Evolutionary conservation across 2,888 invertebrate genomes (phyloP).

Genomic region (Hirtodrosophila trivittata): DNA sequence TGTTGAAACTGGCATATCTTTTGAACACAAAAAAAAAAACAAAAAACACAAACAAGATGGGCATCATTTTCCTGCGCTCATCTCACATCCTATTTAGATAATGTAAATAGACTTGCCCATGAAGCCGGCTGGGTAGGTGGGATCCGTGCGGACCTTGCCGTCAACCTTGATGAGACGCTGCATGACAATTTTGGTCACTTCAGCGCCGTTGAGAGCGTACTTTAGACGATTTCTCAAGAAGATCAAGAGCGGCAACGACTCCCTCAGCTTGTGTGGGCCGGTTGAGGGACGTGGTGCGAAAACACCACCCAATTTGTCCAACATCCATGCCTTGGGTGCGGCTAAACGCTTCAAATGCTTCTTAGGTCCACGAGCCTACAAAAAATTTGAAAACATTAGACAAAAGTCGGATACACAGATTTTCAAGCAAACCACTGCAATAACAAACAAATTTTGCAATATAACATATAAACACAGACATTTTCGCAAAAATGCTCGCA

Average conservation of each 20-base stretch:
- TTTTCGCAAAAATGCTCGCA: slow-evolving; percentile 43
- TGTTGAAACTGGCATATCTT: too few species aligned
- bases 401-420: slow-evolving; percentile 13
- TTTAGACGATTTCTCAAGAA: slow-evolving; percentile 98
- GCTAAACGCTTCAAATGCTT: slow-evolving; percentile 99
- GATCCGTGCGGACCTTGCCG: slow-evolving; percentile 98
- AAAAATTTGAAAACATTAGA: slow-evolving; percentile 46
- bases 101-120: slow-evolving; percentile 92
- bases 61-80: background rate
- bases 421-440: slow-evolving; percentile 14
- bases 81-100: background rate
- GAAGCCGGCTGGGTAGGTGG: slow-evolving; percentile 98
- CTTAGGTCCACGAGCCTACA: slow-evolving; percentile 98
- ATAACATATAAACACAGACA: slow-evolving; percentile 17
- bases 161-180: slow-evolving; percentile 99
- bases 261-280: slow-evolving; percentile 98
- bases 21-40: slow-evolving; percentile 75
- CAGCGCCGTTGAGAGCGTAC: slow-evolving; percentile 98
- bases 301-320: slow-evolving; percentile 99
- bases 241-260: slow-evolving; percentile 97
- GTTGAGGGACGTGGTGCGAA: slow-evolving; percentile 98
- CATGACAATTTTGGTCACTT: slow-evolving; percentile 99
- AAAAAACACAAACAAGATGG: background rate
- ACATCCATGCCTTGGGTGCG: slow-evolving; percentile 99
- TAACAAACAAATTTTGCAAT: slow-evolving; percentile 47